Base-by-base conservation (phyloP, 2,888 invertebrate genomes). In the Drosophila putrida region DNA sequence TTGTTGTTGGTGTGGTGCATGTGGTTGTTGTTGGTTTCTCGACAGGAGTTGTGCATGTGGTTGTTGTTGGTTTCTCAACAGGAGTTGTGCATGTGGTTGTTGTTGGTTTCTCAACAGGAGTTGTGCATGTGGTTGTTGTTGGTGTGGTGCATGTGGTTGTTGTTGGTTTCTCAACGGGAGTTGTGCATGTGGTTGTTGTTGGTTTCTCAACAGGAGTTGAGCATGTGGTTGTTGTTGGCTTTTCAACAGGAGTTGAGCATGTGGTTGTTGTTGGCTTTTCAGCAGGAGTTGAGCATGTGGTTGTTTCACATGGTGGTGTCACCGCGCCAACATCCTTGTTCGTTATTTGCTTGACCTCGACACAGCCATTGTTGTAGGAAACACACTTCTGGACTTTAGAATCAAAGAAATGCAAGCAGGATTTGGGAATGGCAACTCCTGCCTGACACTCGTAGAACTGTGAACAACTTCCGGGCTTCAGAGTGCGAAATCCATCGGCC, bases 401-500 rank as follows among this genome's bases (percentile, higher is more conserved):
- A 62, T 91, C 91, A 33, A 71, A 86, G 75, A 76, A 92, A 6
- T 75, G 81, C 0, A 83, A 70, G 33, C 91, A 91, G 0, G 65
- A 60, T 35, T 51, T 75, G 15, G 85, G 31, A 1, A 64, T n/a
- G n/a, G 88, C 82, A 5, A 59, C 33, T 3, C 86, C 88, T 35
- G 72, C 71, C 50, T 80, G 75, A 15, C 92, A 91, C 66, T 90
- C 88, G 15, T 89, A 91, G 75, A 82, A 91, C 54, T 88, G 76
- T 0, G 84, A 87, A 46, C 91, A 91, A 54, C 90, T 90, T n/a
- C 92, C 92, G 0, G 91, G 91, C 2, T 90, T 90, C n/a, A 92
- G 46, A 3, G 85, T 67, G 2, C 84, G 86, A 53, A 80, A 88
- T 28, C 91, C 92, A 67, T 90, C 71, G 4, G 44, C 11, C 58